phyloP scores from a whole-genome alignment of 2,113 vertebrate genomes.

The Scortum barcoo region DNA sequence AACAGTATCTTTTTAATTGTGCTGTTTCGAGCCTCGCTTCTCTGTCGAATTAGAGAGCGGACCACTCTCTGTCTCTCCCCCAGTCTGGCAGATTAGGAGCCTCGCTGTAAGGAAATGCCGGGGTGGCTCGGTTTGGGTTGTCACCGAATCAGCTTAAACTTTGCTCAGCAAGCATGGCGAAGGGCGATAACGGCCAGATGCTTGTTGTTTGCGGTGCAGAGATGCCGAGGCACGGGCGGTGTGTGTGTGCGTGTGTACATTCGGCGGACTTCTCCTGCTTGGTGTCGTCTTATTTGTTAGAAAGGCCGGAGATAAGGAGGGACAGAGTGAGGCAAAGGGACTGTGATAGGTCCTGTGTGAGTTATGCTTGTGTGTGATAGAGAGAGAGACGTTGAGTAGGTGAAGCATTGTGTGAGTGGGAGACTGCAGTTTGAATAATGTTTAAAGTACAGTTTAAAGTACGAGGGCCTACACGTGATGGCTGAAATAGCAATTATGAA shows the following conservation, averaged over 20 bases:
- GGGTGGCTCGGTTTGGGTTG: conserved; percentile 82
- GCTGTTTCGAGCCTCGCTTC: conserved; percentile 82
- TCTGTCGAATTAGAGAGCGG: conserved; percentile 82
- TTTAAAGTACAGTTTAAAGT: background rate
- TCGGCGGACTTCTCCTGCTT: conserved; percentile 67
- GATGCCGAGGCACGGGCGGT: conserved; percentile 58
- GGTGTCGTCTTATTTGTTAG: conserved; percentile 69
- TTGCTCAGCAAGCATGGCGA: conserved; percentile 83
- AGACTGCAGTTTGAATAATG: conserved; percentile 3
- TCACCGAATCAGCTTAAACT: conserved; percentile 88
- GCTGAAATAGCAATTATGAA: background rate
- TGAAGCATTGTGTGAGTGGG: conserved; percentile 17
- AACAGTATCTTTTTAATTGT: conserved; percentile 86
- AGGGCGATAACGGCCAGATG: conserved; percentile 81
- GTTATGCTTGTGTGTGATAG: conserved; percentile 24
- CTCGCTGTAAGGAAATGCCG: conserved; percentile 77
- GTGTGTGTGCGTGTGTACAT: conserved; percentile 49
- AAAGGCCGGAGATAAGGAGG: conserved; percentile 65
- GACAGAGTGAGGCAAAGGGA: conserved; percentile 41
- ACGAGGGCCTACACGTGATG: background rate
- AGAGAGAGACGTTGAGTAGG: conserved; percentile 15
- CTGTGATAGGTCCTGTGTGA: conserved; percentile 39
- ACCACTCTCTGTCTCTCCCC: conserved; percentile 74
- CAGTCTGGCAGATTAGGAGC: conserved; percentile 82
- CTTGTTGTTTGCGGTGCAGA: conserved; percentile 80